Base-by-base conservation (phyloP, 1,140 invertebrate genomes). In the Venturia canescens region DNA sequence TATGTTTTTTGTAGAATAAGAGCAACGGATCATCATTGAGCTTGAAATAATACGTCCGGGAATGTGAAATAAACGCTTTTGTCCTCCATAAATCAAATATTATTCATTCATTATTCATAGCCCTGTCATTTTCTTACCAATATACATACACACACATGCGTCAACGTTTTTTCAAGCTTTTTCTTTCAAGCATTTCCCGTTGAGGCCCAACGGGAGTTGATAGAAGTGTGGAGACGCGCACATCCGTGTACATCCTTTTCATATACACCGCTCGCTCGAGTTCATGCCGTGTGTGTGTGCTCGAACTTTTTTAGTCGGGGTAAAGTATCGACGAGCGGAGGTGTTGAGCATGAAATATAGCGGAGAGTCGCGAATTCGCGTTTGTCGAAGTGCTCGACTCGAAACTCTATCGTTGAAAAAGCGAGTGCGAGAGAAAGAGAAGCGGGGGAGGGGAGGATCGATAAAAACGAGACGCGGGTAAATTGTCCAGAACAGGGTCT, bases 401-500 rank as follows among this genome's bases (percentile, higher is more conserved):
- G 60, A 63, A 63, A 63, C 23, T 63, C 60, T 63, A 63, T 63
- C 60, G 60, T 63, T 23, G 23, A 23, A 63, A 63, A 26, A 63
- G n/a, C 60, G 60, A 23, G 60, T 63, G 23, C 11, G 23, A 27
- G 60, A 63, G 60, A 63, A 23, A 63, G 13, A 27, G 21, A 26
- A 57, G 53, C 2, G 53, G 9, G 23, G 60, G 23, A 27, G 27
- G 15, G 23, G 23, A 26, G 60, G 60, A 63, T 63, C 60, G 60
- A 63, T 63, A 63, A 63, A 63, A 63, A 63, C 60, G 60, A 63
- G 60, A 63, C 60, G 60, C 27, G 60, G 60, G 60, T 63, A 63
- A 23, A 63, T 63, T 63, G 60, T 23, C 60, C 60, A 63, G 60
- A 63, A 23, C n/a, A 63, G 60, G 27, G 23, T 63, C 50, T 53